Percentiles rank a stretch among this genome's conserved stretches.
phyloP scores from a whole-genome alignment of 2,888 invertebrate species.

The Neelides folsomi region DNA sequence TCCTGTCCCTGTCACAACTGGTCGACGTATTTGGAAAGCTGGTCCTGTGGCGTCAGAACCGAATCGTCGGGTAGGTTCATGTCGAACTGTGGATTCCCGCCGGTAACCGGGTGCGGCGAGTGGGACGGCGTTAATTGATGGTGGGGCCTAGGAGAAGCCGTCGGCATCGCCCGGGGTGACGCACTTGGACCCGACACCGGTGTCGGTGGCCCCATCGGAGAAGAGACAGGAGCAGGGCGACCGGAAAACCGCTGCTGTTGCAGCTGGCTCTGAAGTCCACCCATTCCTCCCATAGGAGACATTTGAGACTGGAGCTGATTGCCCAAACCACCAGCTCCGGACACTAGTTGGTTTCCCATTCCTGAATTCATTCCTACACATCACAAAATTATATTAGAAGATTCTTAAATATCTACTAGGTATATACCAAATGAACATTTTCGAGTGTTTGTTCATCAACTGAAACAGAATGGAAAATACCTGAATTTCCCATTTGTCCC shows the following conservation, averaged over 20 bases:
- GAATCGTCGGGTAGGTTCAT: constrained; percentile 51
- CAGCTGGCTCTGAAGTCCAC: constrained; percentile 30
- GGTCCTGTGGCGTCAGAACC: constrained; percentile 80
- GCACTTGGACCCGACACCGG: constrained; percentile 33
- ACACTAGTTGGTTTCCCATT: constrained; percentile 29
- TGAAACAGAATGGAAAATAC: no score
- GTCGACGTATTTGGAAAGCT: constrained; percentile 89
- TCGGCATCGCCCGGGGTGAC: constrained; percentile 32
- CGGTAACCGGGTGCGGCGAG: constrained; percentile 32
- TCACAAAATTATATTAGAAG: no score
- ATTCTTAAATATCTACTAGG: no score
- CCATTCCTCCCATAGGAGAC: constrained; percentile 31
- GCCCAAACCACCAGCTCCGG: constrained; percentile 21
- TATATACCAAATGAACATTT: no score
- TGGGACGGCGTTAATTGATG: constrained; percentile 30
- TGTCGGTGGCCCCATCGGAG: constrained; percentile 33
- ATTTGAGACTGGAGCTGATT: constrained; percentile 29
- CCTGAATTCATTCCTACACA: constrained; percentile 26
- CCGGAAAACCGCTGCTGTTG: constrained; percentile 31
- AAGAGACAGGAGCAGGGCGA: constrained; percentile 28
- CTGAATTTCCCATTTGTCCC: constrained; percentile 7
- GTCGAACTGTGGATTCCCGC: constrained; percentile 32
- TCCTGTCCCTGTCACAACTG: constrained; percentile 50
- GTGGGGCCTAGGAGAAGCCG: constrained; percentile 31
- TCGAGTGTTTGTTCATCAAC: no score